Base-by-base conservation (phyloP, 2,113 vertebrate species). In the Sebastes schlegelii region DNA sequence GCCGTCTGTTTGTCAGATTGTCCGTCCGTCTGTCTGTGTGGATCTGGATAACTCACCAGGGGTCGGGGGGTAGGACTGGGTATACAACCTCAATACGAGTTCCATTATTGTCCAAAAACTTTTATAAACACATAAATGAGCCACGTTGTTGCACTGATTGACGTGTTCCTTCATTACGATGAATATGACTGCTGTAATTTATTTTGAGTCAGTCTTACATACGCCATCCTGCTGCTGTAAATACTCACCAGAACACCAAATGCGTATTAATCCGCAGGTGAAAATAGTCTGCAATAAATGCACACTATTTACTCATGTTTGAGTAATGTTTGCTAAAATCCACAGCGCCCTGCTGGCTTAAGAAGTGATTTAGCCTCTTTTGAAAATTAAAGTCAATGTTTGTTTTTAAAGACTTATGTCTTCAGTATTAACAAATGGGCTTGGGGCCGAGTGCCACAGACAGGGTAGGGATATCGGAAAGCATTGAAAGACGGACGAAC, bases 1-100 rank as follows among this genome's bases (percentile, higher is more conserved):
- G 43, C 77, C 75, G 74, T 82, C 85, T 91, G 88, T 82, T 84
- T 76, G 66, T 82, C 49, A 48, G 75, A 40, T n/a, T 57, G 82
- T 79, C 79, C 13, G 54, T 83, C 77, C 26, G 26, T 34, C 26
- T 51, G 54, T 71, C 48, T 68, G 34, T 8, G 48, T 26, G 49
- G 21, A 67, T 78, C n/a, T 55, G n/a, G n/a, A 43, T 64, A 68
- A 73, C 79, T 66, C 68, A 70, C 54, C 40, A 11, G 51, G 51
- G 58, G 65, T 51, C 52, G 0, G 17, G 69, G 69, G 43, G 23
- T 8, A 58, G 11, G 17, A 62, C 8, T 21, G 40, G 42, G 26
- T 26, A 46, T 54, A n/a, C 26, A 67, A 62, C n/a, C 49, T 72
- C 21, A 46, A 75, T 61, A 67, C 12, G 3, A 34, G 3, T 3